These are phyloP conservation scores for Litoditis marina DNA, from an alignment of 2,888 invertebrate genomes.

Conservation along the genomic window DNA sequence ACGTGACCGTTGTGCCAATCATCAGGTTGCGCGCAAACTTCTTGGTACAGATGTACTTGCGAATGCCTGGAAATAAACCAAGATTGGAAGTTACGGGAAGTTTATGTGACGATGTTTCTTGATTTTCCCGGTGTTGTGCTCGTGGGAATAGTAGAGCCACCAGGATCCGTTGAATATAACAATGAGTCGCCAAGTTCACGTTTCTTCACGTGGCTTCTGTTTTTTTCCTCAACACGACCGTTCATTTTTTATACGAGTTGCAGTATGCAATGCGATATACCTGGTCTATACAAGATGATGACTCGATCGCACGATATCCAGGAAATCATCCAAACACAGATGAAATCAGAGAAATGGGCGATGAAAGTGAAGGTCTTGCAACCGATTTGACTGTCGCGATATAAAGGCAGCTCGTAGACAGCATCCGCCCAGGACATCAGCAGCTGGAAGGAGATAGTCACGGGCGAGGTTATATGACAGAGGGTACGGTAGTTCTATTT, in stretches of 20 bases:
- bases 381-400: constrained; percentile 48
- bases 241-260: too few relatives aligned
- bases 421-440: constrained; percentile 54
- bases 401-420: constrained; percentile 47
- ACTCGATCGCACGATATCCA: constrained; percentile 55
- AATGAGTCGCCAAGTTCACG: too few relatives aligned
- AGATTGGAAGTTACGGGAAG: too few relatives aligned
- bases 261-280: too few relatives aligned
- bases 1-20: constrained; percentile 37
- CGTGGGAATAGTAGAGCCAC: neutral
- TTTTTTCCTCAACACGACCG: too few relatives aligned
- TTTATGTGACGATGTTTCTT: neutral
- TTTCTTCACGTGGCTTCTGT: too few relatives aligned
- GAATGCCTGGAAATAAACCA: constrained; percentile 38
- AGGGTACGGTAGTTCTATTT: too few relatives aligned
- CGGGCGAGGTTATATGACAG: too few relatives aligned
- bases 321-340: constrained; percentile 58
- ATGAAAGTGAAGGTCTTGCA: constrained; percentile 54
- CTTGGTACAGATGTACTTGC: constrained; percentile 51
- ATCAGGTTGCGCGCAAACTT: constrained; percentile 49
- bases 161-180: too few relatives aligned
- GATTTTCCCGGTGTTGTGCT: neutral
- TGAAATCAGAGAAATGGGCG: constrained; percentile 59
- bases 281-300: constrained; percentile 54
- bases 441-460: constrained; percentile 1